phyloP scores from a whole-genome alignment of 1,140 invertebrate genomes.

The Euura saliciscinereae region DNA sequence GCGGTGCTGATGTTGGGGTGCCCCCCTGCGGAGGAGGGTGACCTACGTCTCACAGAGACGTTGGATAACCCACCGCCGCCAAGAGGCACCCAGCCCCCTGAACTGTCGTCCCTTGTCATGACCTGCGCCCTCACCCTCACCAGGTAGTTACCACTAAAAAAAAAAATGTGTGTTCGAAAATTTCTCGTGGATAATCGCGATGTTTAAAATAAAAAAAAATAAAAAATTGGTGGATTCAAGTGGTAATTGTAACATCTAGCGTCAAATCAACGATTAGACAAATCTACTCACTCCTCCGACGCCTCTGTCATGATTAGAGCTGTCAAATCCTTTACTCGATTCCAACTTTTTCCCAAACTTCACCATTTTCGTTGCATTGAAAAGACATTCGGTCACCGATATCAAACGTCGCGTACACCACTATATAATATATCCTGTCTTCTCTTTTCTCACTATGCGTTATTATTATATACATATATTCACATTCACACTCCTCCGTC shows the following conservation, averaged over 20 bases:
- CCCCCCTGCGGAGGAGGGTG: slow-evolving; percentile 48
- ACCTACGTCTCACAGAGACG: slow-evolving; percentile 82
- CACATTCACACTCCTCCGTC: slow-evolving; percentile 11
- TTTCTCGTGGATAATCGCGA: neutral
- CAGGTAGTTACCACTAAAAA: slow-evolving; percentile 84
- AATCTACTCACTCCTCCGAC: slow-evolving; percentile 59
- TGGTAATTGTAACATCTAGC: neutral
- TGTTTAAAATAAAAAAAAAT: neutral
- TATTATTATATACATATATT: too few species aligned
- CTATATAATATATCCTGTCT: too few species aligned
- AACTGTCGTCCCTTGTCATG: slow-evolving; percentile 97
- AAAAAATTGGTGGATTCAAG: neutral
- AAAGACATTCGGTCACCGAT: slow-evolving; percentile 52
- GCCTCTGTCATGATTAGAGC: slow-evolving; percentile 60
- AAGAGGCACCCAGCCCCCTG: slow-evolving; percentile 93
- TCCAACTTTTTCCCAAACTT: slow-evolving; percentile 54
- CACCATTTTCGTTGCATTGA: slow-evolving; percentile 61
- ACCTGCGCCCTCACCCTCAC: slow-evolving; percentile 97
- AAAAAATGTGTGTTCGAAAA: slow-evolving; percentile 10
- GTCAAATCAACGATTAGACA: neutral
- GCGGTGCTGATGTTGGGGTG: slow-evolving; percentile 38
- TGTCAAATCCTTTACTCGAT: slow-evolving; percentile 55
- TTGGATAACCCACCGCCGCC: slow-evolving; percentile 92
- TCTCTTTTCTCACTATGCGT: too few species aligned
- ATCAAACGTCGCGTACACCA: too few species aligned